A percentile compares a stretch with the other conserved stretches of the same genome.
Evolutionary conservation across 1,140 invertebrate species (phyloP).

Genomic region (Ptiloglossa arizonensis): DNA sequence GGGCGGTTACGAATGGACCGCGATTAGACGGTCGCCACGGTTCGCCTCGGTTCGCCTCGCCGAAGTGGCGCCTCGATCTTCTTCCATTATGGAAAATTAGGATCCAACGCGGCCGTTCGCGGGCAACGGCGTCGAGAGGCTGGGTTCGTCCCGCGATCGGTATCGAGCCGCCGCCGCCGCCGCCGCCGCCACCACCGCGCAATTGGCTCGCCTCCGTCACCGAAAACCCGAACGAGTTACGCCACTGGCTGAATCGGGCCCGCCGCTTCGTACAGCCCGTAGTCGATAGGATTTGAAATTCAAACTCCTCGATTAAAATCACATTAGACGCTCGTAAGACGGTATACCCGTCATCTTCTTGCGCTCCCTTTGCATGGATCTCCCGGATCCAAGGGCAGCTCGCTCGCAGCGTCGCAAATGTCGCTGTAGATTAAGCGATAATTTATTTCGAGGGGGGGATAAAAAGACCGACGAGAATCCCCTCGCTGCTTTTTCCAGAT

Average conservation of each 20-base stretch:
- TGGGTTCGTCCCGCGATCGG: too few relatives aligned
- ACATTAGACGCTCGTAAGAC: slow-evolving; percentile 72
- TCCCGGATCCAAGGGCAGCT: slow-evolving; percentile 1
- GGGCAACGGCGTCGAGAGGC: slow-evolving; percentile 61
- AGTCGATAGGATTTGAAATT: slow-evolving; percentile 78
- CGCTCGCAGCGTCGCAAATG: slow-evolving; percentile 20
- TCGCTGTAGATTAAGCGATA: slow-evolving; percentile 32
- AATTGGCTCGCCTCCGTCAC: too few relatives aligned
- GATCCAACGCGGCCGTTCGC: slow-evolving; percentile 62
- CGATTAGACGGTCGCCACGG: slow-evolving; percentile 66
- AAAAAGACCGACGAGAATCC: neutral
- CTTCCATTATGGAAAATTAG: slow-evolving; percentile 74
- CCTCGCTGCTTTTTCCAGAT: neutral
- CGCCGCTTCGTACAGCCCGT: slow-evolving; percentile 46
- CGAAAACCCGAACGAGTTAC: slow-evolving; percentile 32
- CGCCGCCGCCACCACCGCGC: too few relatives aligned
- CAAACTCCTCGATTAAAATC: slow-evolving; percentile 80
- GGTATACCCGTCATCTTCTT: slow-evolving; percentile 27
- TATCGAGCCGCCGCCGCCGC: neutral
- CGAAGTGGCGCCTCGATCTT: slow-evolving; percentile 70
- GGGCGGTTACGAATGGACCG: slow-evolving; percentile 68
- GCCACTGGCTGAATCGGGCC: slow-evolving; percentile 63
- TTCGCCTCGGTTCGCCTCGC: too few relatives aligned
- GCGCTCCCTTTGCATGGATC: slow-evolving; percentile 15
- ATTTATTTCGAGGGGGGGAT: neutral